Evolutionary conservation across 2,888 invertebrate genomes (phyloP), one percentile per base, ranked within the genome.

Genomic region (Agrotis ipsilon): DNA sequence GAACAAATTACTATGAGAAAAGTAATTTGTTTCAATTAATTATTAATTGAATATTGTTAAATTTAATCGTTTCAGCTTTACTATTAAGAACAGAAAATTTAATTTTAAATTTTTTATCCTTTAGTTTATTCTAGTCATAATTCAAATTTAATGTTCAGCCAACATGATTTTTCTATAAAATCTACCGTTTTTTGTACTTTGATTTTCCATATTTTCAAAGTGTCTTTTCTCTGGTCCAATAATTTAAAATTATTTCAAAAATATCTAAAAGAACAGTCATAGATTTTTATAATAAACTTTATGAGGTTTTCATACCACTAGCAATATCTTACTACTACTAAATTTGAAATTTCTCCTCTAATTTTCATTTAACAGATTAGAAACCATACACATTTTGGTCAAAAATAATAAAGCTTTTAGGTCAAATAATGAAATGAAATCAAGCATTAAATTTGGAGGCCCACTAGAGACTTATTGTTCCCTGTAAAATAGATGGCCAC

Each of bases 21-120:
- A 48, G 16, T 55, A 63, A 72, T 63, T 73, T 55, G 27, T n/a
- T 43, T 18, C 54, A 71, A 71, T 71, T 71, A 54, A 32, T 11
- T 16, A 73, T 32, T 21, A 63, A 72, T 72, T 72, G 73, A 45
- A 73, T 45, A 32, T 45, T 21, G n/a, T 39, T 63, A 45, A n/a
- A 43, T 55, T 64, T 27, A 64, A 55, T 55, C 24, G 27, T 48
- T 55, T 27, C 45, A 13, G 14, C 39, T 48, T 3, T 18, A 55
- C 6, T 51, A 43, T 7, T 19, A 3, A 43, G 39, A 24, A 68
- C 14, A 16, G 24, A 68, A 14, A 16, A 55, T 27, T 57, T 21
- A 14, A 21, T 16, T 21, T 21, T 14, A 7, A n/a, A 13, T 21
- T 51, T 46, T 4, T 21, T 57, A 21, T 46, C 19, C n/a, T n/a